phyloP scores from a whole-genome alignment of 2,113 vertebrate genomes.

The Prunella fulvescens region DNA sequence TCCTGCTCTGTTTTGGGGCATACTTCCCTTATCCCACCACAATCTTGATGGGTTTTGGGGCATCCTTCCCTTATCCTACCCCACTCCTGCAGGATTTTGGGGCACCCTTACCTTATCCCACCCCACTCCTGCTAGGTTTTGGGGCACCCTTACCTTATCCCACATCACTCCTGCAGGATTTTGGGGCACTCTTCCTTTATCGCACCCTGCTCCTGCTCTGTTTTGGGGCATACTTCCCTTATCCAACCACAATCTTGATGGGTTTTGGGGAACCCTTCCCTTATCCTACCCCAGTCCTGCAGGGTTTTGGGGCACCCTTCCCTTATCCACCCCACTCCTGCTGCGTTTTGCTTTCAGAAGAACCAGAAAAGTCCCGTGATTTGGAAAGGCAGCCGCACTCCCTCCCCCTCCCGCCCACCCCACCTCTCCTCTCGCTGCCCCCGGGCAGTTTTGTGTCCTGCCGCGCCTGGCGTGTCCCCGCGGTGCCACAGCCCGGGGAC shows the following conservation, averaged over 20 bases:
- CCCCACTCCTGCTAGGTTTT: not conserved
- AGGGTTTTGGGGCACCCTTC: no score
- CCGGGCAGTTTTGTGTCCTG: fast-evolving
- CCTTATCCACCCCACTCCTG: not conserved
- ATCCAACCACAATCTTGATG: not conserved
- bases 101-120: not conserved
- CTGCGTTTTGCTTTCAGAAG: not conserved
- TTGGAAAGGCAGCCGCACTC: not conserved
- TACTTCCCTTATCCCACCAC: not conserved
- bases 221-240: not conserved
- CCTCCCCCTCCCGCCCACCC: not conserved
- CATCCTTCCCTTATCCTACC: not conserved
- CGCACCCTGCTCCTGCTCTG: not conserved
- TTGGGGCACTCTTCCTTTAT: not conserved
- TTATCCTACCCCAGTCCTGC: not conserved
- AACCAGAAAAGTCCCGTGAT: not conserved
- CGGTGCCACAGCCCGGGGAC: not conserved
- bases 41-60: not conserved
- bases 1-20: not conserved
- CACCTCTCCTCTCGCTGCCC: not conserved
- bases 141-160: not conserved
- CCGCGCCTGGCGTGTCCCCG: fast-evolving
- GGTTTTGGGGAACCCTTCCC: not conserved
- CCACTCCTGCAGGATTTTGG: not conserved
- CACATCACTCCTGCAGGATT: no score